A percentile compares a stretch with the other conserved stretches of the same genome.
These are phyloP conservation scores for Phenacoccus solenopsis DNA, from an alignment of 1,140 invertebrate species.

Conservation along the genomic window DNA sequence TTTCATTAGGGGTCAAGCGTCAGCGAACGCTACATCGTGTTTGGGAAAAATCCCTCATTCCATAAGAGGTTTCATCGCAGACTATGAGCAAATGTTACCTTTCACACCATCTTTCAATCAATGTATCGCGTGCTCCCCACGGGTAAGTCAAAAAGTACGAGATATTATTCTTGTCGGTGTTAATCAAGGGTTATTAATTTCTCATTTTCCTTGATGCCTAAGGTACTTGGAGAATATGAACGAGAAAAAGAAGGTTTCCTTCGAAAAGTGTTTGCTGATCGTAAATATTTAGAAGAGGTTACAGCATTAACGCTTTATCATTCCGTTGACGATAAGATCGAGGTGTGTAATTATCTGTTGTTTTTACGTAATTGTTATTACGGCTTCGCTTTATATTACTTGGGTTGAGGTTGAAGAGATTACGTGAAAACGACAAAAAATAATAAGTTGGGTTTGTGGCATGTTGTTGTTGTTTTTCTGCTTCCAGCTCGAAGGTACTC, in stretches of 20 bases:
- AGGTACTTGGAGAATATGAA: conserved; percentile 55
- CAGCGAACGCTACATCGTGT: conserved; percentile 40
- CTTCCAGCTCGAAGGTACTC: too few relatives aligned
- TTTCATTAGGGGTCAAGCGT: conserved; percentile 32
- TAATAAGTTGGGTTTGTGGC: too few relatives aligned
- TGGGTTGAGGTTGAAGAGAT: too few relatives aligned
- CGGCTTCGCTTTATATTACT: too few relatives aligned
- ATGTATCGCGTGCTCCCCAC: conserved; percentile 79
- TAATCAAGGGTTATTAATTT: conserved; percentile 10
- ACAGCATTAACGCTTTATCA: conserved; percentile 71
- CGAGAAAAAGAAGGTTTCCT: conserved; percentile 62
- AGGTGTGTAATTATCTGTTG: conserved; percentile 37
- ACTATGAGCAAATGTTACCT: conserved; percentile 65
- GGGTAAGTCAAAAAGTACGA: conserved; percentile 34
- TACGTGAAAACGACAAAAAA: too few relatives aligned
- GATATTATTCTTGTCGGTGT: neutral
- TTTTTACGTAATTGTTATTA: neutral
- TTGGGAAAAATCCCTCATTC: conserved; percentile 87
- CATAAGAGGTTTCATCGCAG: conserved; percentile 77
- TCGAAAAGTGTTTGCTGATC: conserved; percentile 68
- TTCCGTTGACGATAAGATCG: conserved; percentile 45
- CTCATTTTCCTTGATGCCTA: conserved; percentile 24
- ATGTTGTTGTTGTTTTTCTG: too few relatives aligned
- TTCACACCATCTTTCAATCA: conserved; percentile 71
- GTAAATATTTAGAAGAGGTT: conserved; percentile 72